These are phyloP conservation scores for Lemur catta DNA, from an alignment of 2,797 vertebrate genomes.

Conservation along the genomic window DNA sequence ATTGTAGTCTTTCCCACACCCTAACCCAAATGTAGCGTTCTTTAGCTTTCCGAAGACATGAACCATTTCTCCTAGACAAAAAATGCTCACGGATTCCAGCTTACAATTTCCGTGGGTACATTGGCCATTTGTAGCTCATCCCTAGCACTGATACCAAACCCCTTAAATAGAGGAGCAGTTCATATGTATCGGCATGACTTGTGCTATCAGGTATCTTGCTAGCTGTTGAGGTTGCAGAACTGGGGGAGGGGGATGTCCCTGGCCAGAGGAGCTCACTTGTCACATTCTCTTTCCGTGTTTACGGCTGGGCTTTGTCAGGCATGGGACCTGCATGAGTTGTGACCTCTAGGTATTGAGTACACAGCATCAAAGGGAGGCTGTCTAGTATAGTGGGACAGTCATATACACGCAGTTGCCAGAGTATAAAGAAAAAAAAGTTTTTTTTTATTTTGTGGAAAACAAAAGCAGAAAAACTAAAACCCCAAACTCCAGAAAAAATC, in stretches of 20 bases:
- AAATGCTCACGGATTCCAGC: background rate
- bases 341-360: background rate
- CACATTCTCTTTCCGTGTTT: background rate
- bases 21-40: background rate
- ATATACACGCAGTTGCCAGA: constrained; percentile 58
- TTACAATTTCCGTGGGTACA: background rate
- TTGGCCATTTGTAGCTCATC: background rate
- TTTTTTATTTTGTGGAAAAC: constrained; percentile 79
- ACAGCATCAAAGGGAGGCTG: background rate
- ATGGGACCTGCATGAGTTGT: background rate
- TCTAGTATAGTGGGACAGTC: background rate
- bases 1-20: constrained; percentile 61
- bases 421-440: constrained; percentile 53
- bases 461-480: constrained; percentile 77
- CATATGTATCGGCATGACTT: background rate
- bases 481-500: constrained; percentile 77
- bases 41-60: background rate
- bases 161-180: background rate
- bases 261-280: background rate
- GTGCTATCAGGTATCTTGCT: background rate
- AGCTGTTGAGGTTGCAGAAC: background rate
- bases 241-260: background rate
- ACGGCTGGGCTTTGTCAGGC: background rate
- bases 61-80: background rate
- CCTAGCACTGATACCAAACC: background rate